Conservation (phyloP, 2,113 vertebrate species). For the Corythaeola cristata region DNA sequence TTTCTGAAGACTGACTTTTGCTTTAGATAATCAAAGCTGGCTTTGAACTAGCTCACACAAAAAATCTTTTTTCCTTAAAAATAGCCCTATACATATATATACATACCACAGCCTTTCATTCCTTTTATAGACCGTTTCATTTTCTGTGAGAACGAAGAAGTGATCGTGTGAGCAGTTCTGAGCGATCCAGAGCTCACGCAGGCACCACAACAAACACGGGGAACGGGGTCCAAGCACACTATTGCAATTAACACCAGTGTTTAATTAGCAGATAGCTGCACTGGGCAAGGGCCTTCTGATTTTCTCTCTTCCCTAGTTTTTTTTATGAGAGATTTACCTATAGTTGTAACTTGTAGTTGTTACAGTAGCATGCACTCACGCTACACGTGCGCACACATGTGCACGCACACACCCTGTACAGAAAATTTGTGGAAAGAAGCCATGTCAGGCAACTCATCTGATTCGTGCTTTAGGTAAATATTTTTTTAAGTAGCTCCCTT, state of each 20-base stretch:
- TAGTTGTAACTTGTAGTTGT: background rate
- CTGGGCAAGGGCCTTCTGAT: background rate
- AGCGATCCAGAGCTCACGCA: background rate
- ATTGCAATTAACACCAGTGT: slow-evolving; percentile 1
- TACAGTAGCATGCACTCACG: background rate
- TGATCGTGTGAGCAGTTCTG: background rate
- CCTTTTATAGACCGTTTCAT: slow-evolving; percentile 38
- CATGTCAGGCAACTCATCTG: background rate
- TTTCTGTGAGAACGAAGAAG: slow-evolving; percentile 32
- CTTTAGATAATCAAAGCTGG: slow-evolving; percentile 67
- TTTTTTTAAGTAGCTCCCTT: slow-evolving; percentile 23
- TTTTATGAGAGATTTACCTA: slow-evolving; percentile 26
- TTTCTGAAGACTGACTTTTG: slow-evolving; percentile 27
- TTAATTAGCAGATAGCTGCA: slow-evolving; percentile 54
- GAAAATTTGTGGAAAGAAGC: slow-evolving; percentile 1
- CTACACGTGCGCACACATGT: rapidly evolving
- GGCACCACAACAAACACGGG: slow-evolving; percentile 4
- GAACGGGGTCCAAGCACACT: background rate
- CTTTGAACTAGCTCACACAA: slow-evolving; percentile 44
- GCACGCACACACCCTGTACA: background rate
- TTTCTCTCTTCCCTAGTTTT: slow-evolving; percentile 10
- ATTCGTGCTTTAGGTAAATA: background rate
- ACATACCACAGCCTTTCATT: slow-evolving; percentile 37
- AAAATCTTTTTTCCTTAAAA: slow-evolving; percentile 49
- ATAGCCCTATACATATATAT: slow-evolving; percentile 14